These are phyloP conservation scores for Caenorhabditis macrosperma DNA, from an alignment of 2,888 invertebrate genomes.

Conservation along the genomic window DNA sequence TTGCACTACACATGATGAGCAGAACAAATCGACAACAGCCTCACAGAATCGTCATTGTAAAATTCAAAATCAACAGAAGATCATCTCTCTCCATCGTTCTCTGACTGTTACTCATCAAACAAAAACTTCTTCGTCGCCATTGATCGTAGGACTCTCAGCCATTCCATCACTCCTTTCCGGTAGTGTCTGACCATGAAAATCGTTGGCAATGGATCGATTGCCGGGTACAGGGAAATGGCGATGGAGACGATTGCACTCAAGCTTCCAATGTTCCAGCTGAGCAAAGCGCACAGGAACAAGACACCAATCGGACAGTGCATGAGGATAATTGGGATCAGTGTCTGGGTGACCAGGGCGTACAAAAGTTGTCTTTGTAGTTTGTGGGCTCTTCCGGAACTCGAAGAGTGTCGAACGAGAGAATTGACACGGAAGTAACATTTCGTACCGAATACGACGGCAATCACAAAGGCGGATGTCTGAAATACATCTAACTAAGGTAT, in stretches of 20 bases:
- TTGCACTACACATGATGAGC: too few species aligned
- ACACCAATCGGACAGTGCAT: not conserved
- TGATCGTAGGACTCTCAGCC: too few species aligned
- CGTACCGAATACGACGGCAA: not conserved
- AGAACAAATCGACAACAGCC: too few species aligned
- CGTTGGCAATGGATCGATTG: conserved; percentile 12
- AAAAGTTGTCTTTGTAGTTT: conserved; percentile 2
- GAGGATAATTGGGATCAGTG: conserved; percentile 1
- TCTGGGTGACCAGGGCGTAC: conserved; percentile 3
- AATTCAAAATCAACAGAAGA: too few species aligned
- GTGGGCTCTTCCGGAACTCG: not conserved
- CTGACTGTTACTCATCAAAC: too few species aligned
- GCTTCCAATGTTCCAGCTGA: not conserved
- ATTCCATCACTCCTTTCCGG: too few species aligned
- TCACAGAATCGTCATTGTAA: too few species aligned
- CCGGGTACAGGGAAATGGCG: conserved; percentile 6
- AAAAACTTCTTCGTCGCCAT: too few species aligned
- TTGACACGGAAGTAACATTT: not conserved
- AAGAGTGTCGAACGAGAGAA: not conserved
- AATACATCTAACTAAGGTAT: not conserved
- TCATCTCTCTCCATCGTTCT: too few species aligned
- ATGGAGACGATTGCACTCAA: not conserved
- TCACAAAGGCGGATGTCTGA: not conserved
- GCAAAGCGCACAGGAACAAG: not conserved
- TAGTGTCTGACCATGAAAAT: conserved; percentile 12